Base-by-base conservation (phyloP, 1,140 invertebrate species). In the Orius insidiosus region DNA sequence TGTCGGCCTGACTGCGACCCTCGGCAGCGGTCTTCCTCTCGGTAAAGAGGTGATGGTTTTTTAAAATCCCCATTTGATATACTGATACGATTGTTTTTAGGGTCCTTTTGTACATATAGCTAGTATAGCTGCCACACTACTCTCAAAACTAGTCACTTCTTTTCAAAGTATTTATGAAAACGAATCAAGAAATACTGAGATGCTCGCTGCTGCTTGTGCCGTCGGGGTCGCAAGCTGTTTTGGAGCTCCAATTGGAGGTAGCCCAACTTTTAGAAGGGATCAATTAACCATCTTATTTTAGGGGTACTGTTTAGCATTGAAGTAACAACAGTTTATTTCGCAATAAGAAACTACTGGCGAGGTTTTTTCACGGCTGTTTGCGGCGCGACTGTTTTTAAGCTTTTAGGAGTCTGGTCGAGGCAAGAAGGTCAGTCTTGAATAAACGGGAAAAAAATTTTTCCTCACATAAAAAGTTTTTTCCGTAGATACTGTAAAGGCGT, bases 301-400 rank as follows among this genome's bases (percentile, higher is more conserved):
- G 88, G 94, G 58, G 95, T 99, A 0, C 68, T 98, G 13, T 98
- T 98, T 63, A 96, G 90, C 56, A 98, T 99, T 52, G 95, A 99
- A 72, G 94, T 98, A 64, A 98, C 95, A 18, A 90, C 93, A 0
- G 93, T 93, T 0, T 98, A 96, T 61, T 99, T 99, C 64, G 93
- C 94, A 4, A 90, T 98, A 0, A 69, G 94, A 45, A 98, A 98
- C 60, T 99, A 99, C 61, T 99, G 95, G 94, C 68, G 95, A 46
- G 94, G 93, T 0, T 99, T 99, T 63, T 98, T 98, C 59, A 82
- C 93, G 0, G 93, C 95, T 5, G 92, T 96, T 1, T 96, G 89
- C 63, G 89, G 92, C 31, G 94, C 95, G 0, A 87, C 92, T 2
- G 80, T 94, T 57, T 98, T 97, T 63, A 69, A 93, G 3, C 65